These are phyloP conservation scores for Ypsolopha scabrella DNA, from an alignment of 2,888 invertebrate species.

Conservation along the genomic window DNA sequence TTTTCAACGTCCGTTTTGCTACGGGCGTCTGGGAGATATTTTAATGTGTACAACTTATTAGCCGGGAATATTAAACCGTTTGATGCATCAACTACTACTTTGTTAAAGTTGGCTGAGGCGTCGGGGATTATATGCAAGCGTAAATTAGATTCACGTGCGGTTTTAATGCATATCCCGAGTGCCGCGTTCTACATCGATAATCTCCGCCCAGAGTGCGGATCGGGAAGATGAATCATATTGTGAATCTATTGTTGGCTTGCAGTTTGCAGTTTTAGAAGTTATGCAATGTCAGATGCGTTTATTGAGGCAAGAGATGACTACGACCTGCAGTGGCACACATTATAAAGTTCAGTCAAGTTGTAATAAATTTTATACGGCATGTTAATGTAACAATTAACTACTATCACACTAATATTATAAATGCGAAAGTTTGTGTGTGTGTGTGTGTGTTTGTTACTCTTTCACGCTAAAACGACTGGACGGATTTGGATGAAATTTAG, in stretches of 20 bases:
- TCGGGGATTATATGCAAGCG: slow-evolving; percentile 46
- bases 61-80: slow-evolving; percentile 53
- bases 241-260: slow-evolving; percentile 60
- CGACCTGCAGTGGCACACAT: no score
- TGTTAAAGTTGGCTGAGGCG: slow-evolving; percentile 47
- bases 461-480: no score
- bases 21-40: slow-evolving; percentile 35
- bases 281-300: slow-evolving; percentile 30
- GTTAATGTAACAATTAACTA: no score
- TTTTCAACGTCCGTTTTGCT: slow-evolving; percentile 36
- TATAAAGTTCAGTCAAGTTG: no score
- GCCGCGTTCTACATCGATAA: slow-evolving; percentile 67
- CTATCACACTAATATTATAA: no score
- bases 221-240: slow-evolving; percentile 63
- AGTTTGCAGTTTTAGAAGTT: slow-evolving; percentile 46
- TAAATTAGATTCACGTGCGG: slow-evolving; percentile 66
- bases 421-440: no score
- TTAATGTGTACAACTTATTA: slow-evolving; percentile 55
- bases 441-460: no score
- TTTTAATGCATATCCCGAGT: slow-evolving; percentile 64
- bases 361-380: no score
- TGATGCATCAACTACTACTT: slow-evolving; percentile 62
- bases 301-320: no score
- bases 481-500: no score
- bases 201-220: slow-evolving; percentile 60